Conservation (phyloP, 2,113 vertebrate genomes). For the Pontoporia blainvillei region DNA sequence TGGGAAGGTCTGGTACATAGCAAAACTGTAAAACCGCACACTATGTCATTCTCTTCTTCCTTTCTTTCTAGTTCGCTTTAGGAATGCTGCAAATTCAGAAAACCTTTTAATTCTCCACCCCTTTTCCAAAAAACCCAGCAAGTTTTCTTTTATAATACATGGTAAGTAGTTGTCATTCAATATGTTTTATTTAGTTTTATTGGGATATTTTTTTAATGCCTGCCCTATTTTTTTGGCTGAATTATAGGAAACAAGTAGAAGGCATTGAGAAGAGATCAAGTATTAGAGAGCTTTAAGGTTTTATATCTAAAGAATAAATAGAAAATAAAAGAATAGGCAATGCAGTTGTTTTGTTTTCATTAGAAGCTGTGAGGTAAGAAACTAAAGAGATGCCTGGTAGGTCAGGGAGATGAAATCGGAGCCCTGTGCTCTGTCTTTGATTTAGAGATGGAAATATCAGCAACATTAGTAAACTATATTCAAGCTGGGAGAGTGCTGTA, state of each 20-base stretch:
- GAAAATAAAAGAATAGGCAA: neutral
- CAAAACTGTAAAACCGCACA: neutral
- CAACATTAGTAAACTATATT: neutral
- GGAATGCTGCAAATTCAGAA: neutral
- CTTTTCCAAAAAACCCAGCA: neutral
- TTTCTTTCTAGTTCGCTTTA: neutral
- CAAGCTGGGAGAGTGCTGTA: neutral
- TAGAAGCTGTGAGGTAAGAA: neutral
- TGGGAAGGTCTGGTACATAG: neutral
- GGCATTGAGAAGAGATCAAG: neutral
- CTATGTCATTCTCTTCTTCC: neutral
- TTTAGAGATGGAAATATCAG: neutral
- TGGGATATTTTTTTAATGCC: neutral
- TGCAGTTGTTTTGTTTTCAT: neutral
- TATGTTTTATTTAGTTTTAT: neutral
- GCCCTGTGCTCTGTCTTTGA: neutral
- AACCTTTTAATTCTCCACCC: neutral
- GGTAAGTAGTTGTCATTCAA: neutral
- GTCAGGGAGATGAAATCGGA: neutral
- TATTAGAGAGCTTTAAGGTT: neutral
- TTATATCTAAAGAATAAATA: neutral
- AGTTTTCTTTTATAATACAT: neutral
- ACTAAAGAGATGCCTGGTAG: neutral
- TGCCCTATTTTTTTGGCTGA: neutral
- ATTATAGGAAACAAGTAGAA: neutral